phyloP scores from a whole-genome alignment of 1,140 invertebrate species.

The Philotrypesis tridentata region DNA sequence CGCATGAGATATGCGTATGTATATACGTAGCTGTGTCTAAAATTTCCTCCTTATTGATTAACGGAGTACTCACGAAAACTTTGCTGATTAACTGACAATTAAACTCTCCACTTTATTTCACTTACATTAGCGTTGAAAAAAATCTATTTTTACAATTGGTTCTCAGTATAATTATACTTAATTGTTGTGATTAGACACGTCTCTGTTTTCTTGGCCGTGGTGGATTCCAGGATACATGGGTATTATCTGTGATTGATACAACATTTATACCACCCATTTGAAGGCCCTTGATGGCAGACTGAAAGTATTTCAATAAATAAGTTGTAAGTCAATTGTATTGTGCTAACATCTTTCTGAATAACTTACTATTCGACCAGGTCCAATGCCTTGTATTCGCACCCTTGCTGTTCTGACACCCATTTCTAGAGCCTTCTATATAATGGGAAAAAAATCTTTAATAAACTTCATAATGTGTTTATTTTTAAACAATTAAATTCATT shows the following conservation, averaged over 20 bases:
- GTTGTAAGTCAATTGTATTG: background rate
- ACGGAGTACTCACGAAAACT: background rate
- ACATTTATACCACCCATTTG: conserved; percentile 92
- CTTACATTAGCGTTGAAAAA: background rate
- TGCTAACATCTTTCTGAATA: background rate
- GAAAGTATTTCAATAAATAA: conserved; percentile 47
- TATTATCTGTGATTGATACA: conserved; percentile 92
- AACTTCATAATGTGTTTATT: background rate
- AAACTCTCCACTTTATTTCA: conserved; percentile 5
- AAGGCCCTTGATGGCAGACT: conserved; percentile 94
- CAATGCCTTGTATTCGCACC: conserved; percentile 86
- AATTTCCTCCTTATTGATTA: background rate
- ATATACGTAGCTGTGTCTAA: background rate
- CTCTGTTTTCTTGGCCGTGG: conserved; percentile 83
- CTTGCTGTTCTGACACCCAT: conserved; percentile 83
- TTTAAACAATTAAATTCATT: conserved; percentile 1
- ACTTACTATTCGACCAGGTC: conserved; percentile 89
- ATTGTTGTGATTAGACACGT: conserved; percentile 79
- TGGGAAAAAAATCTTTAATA: conserved; percentile 48
- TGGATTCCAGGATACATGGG: conserved; percentile 86
- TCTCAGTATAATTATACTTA: background rate
- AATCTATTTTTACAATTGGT: background rate
- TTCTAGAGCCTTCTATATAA: conserved; percentile 82
- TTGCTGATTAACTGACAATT: background rate
- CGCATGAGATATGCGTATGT: background rate